Evolutionary conservation across 2,797 vertebrate genomes (phyloP), one percentile per base, ranked within the genome.

Genomic region (Eremophila alpestris): DNA sequence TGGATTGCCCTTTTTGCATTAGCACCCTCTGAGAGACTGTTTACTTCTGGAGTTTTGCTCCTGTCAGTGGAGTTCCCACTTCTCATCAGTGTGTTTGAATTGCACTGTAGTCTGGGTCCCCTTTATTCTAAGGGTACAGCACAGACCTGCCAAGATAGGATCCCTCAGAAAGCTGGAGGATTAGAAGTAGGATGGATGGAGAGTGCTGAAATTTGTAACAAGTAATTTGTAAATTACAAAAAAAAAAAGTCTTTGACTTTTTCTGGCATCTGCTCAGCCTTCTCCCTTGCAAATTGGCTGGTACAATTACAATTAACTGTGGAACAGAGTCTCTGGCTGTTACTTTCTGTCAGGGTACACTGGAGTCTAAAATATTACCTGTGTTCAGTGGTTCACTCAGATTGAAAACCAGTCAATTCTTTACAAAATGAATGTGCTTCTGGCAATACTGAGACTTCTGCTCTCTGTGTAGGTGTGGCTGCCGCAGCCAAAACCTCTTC

Each of bases 401-500:
- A 56, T 5, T 46, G 40, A 63, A 55, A 78, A 90, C 30, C 56
- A 83, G 46, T 58, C 26, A 90, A 4, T 56, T 76, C 40, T 84
- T 89, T 68, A 79, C 38, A 69, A 89, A 84, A 70, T 16, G 0
- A 87, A 58, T 13, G 38, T 36, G 49, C 56, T 87, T 58, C 59
- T 68, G 85, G 67, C 71, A 89, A 2, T 65, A 49, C 16, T 83
- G 76, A 89, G 49, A 56, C 40, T 82, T 74, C 79, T 85, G 81
- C 64, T 85, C 16, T 83, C 6, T 59, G 62, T 63, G 16, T 81
- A 93, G n/a, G 23, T 81, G 56, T 89, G 58, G 62, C 94, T 92
- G 75, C 87, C 93, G 62, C 94, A 88, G 90, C 87, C 84, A 64
- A 60, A 81, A 80, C 59, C 43, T 80, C 74, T 79, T 94, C 69